Evolutionary conservation across 2,797 vertebrate genomes (phyloP).

Genomic region (Meriones psammophilus): DNA sequence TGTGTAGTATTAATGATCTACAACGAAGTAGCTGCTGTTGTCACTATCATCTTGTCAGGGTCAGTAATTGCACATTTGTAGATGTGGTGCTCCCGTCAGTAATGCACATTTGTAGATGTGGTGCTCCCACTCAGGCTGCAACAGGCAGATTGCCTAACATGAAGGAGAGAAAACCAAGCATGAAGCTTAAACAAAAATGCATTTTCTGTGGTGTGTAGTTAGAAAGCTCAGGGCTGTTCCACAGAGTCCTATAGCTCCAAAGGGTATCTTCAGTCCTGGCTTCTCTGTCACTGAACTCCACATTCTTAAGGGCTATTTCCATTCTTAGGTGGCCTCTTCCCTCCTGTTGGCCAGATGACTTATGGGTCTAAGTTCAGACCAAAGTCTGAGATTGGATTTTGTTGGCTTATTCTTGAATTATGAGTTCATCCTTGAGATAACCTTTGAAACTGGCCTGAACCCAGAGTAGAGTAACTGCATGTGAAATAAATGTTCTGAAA

Average conservation of each 20-base stretch:
- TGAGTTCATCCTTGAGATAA: slow-evolving; percentile 59
- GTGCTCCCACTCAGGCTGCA: neutral
- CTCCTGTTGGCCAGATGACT: slow-evolving; percentile 3
- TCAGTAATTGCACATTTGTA: neutral
- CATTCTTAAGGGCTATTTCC: slow-evolving; percentile 1
- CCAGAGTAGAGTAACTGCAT: slow-evolving; percentile 29
- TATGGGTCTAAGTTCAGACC: neutral
- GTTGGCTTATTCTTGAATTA: slow-evolving; percentile 39
- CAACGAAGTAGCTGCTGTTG: neutral
- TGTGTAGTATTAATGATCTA: neutral
- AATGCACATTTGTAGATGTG: neutral
- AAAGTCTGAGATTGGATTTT: slow-evolving; percentile 22
- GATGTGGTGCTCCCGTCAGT: neutral
- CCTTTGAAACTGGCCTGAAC: slow-evolving; percentile 37
- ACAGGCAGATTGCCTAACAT: neutral
- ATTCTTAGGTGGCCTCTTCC: slow-evolving; percentile 6
- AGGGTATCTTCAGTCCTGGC: neutral
- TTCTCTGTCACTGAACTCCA: neutral
- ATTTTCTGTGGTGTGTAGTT: neutral
- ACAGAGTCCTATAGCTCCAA: neutral
- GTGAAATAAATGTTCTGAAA: slow-evolving; percentile 60
- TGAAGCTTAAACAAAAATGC: neutral
- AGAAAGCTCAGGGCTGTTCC: neutral
- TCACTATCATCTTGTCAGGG: neutral
- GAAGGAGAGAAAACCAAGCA: neutral